Evolutionary conservation across 1,140 invertebrate species (phyloP).

Genomic region (Aphidius ervi): DNA sequence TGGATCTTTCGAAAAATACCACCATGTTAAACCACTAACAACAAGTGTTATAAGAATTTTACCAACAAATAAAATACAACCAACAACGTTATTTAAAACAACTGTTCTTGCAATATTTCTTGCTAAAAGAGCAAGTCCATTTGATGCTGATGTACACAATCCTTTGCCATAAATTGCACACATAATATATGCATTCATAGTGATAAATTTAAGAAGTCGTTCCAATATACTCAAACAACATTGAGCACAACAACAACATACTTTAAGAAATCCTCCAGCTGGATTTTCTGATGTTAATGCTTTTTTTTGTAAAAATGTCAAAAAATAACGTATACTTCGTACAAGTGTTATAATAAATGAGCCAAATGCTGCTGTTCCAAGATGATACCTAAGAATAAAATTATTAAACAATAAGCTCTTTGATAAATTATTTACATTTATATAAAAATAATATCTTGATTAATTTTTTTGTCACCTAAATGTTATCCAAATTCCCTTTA

Average conservation of each 20-base stretch:
- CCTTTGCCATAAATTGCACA: conserved; percentile 91
- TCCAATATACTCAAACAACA: conserved; percentile 93
- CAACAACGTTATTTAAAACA: conserved; percentile 81
- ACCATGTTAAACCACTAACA: conserved; percentile 41
- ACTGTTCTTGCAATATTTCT: conserved; percentile 83
- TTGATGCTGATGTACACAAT: conserved; percentile 84
- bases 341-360: conserved; percentile 89
- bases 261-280: too few relatives aligned
- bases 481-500: conserved; percentile 65
- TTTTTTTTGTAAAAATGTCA: conserved; percentile 39
- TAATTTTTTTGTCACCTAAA: conserved; percentile 53
- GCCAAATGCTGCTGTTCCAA: conserved; percentile 92
- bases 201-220: conserved; percentile 79
- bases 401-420: conserved; percentile 13
- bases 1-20: conserved; percentile 25
- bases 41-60: conserved; percentile 61
- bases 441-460: too few relatives aligned
- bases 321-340: conserved; percentile 74
- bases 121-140: conserved; percentile 86
- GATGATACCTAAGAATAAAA: conserved; percentile 68
- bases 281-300: too few relatives aligned
- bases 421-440: neutral
- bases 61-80: conserved; percentile 65
- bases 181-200: conserved; percentile 95
- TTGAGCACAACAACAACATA: conserved; percentile 68